Base-by-base conservation (phyloP, 2,113 vertebrate genomes). In the Oryzias curvinotus region DNA sequence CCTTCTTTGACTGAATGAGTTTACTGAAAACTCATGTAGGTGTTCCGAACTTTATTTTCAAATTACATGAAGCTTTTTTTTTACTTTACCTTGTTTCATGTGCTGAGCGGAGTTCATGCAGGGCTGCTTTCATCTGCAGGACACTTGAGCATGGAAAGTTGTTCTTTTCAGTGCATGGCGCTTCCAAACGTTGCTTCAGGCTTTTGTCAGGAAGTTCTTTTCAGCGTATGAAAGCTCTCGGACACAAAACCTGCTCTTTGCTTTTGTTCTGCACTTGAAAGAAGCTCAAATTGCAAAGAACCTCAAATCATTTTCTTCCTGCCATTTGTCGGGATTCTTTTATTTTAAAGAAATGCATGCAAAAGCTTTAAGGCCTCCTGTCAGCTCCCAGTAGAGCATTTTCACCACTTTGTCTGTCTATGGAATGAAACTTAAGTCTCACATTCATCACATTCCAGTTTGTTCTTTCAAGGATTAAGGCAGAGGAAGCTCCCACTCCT, bases 181-280 rank as follows among this genome's bases (percentile, higher is more conserved):
- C 62, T 83, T 83, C 69, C 82, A 85, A 74, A 70, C 85, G 78
- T 77, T 55, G 28, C 63, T 55, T 69, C 65, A 30, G 55, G 49
- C 58, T 73, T 76, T 69, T 71, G 71, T 72, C 71, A n/a, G 42
- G 41, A 48, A 46, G 17, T 26, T 58, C 16, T 65, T 70, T 77
- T 76, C 61, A 56, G 57, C 18, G 10, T 56, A 43, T 73, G 52
- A 64, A 59, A 76, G 62, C 59, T 47, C 43, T 67, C 5, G 5
- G 47, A 54, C 58, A 64, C 47, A 73, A 72, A 77, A 74, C 48
- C 18, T 12, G 0, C 51, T 57, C 52, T 63, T 53, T 28, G 45
- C 47, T 70, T 65, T 65, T 53, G 50, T 16, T 51, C 46, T 50
- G 54, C 45, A 46, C n/a, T 42, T 62, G 41, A 63, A 55, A 59